Percentiles rank a stretch among this genome's conserved stretches.
Conservation (phyloP, 2,888 invertebrate species). For the Gerris lacustris region DNA sequence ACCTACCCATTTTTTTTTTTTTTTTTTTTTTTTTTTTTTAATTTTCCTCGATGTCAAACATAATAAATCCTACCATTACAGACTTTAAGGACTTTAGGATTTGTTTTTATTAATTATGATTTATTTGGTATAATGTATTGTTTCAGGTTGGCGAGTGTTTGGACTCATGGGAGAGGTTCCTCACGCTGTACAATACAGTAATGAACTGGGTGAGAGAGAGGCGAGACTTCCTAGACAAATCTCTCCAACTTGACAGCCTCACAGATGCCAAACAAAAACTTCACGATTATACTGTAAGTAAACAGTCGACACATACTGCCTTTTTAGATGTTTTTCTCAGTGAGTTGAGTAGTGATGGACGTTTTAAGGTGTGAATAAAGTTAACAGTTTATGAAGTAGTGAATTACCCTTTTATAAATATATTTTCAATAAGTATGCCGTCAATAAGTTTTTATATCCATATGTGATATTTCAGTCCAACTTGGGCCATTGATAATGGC, state of each 20-base stretch:
- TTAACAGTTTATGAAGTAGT: too few relatives aligned
- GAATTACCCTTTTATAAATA: too few relatives aligned
- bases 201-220: conserved; percentile 75
- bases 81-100: too few relatives aligned
- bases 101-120: too few relatives aligned
- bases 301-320: not conserved
- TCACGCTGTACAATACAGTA: conserved; percentile 66
- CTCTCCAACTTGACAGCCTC: conserved; percentile 62
- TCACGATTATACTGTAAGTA: conserved; percentile 69
- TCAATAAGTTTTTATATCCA: too few relatives aligned
- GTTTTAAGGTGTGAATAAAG: too few relatives aligned
- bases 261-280: conserved; percentile 72
- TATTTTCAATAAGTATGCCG: not conserved
- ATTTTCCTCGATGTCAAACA: too few relatives aligned
- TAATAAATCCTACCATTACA: too few relatives aligned
- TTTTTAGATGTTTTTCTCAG: not conserved
- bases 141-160: conserved; percentile 62
- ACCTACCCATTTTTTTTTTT: too few relatives aligned
- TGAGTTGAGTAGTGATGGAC: not conserved
- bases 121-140: not conserved
- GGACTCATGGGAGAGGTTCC: conserved; percentile 79
- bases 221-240: conserved; percentile 62
- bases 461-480: too few relatives aligned
- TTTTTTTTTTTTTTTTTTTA: too few relatives aligned
- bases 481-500: too few relatives aligned